A percentile compares a stretch with the other conserved stretches of the same genome.
phyloP scores from a whole-genome alignment of 2,888 invertebrate species.

The Caenorhabditis parvicauda region DNA sequence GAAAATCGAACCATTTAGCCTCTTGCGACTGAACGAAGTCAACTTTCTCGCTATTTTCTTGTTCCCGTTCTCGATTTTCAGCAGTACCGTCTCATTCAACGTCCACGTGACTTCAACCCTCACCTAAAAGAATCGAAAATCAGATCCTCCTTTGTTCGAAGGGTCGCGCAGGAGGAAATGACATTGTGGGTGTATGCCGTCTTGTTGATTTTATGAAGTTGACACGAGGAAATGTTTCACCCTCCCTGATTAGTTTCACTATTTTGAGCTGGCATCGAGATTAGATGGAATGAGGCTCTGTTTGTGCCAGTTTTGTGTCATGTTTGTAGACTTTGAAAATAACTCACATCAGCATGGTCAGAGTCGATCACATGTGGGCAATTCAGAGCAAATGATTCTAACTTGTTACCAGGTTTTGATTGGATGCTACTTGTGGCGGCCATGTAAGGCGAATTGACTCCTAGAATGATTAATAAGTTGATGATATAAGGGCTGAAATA shows the following conservation, averaged over 20 bases:
- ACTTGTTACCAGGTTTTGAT: not conserved
- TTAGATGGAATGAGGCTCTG: too few species aligned
- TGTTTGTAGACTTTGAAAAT: not conserved
- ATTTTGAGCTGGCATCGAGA: too few species aligned
- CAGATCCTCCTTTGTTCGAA: constrained; percentile 7
- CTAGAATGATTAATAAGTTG: not conserved
- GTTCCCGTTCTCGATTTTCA: constrained; percentile 44
- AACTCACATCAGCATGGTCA: constrained; percentile 28
- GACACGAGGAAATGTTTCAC: too few species aligned
- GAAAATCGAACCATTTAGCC: too few species aligned
- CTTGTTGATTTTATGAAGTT: too few species aligned
- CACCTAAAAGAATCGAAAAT: not conserved
- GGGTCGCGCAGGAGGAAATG: too few species aligned
- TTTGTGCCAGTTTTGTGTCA: too few species aligned
- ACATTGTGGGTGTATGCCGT: constrained; percentile 1
- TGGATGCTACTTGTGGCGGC: constrained; percentile 9
- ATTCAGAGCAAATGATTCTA: constrained; percentile 42
- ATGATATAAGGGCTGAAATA: too few species aligned
- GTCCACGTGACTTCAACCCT: constrained; percentile 44
- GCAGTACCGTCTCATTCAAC: constrained; percentile 42
- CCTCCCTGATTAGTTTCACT: too few species aligned
- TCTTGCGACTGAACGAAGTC: too few species aligned
- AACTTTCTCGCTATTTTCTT: constrained; percentile 24
- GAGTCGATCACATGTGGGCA: constrained; percentile 47
- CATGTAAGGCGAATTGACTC: constrained; percentile 10